A percentile compares a stretch with the other conserved stretches of the same genome.
phyloP scores from a whole-genome alignment of 2,113 vertebrate genomes.

The Hyperopisus bebe region DNA sequence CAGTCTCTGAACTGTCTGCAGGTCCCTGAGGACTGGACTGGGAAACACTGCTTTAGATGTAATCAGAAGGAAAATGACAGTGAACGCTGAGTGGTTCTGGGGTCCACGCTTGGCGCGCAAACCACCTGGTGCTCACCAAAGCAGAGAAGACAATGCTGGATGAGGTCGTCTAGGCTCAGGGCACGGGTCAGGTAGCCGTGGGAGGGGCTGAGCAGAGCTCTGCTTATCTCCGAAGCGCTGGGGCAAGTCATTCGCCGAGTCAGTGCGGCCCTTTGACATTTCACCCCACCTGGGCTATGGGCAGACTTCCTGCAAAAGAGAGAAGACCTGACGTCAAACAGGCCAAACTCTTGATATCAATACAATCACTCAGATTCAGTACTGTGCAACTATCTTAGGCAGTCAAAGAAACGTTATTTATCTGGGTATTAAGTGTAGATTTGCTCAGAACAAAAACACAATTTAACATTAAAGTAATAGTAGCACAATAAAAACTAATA shows the following conservation, averaged over 20 bases:
- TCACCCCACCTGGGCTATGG: constrained; percentile 44
- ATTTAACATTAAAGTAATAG: neutral
- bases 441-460: neutral
- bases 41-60: neutral
- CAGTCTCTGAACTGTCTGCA: neutral
- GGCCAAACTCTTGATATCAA: neutral
- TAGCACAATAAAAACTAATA: neutral
- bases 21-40: neutral
- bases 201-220: constrained; percentile 64
- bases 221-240: constrained; percentile 74
- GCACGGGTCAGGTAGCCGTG: constrained; percentile 57
- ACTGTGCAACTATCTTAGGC: neutral
- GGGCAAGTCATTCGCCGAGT: constrained; percentile 80
- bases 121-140: constrained; percentile 61
- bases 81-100: neutral
- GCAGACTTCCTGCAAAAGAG: constrained; percentile 53
- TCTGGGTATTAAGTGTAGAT: neutral
- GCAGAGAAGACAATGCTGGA: constrained; percentile 75
- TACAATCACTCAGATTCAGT: neutral
- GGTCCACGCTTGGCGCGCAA: neutral
- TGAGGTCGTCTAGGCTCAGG: constrained; percentile 75
- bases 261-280: constrained; percentile 53
- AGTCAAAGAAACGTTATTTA: neutral
- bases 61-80: neutral
- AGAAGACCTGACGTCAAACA: neutral